Base-by-base conservation (phyloP, 2,888 invertebrate genomes). In the Malthinus flaveolus region DNA sequence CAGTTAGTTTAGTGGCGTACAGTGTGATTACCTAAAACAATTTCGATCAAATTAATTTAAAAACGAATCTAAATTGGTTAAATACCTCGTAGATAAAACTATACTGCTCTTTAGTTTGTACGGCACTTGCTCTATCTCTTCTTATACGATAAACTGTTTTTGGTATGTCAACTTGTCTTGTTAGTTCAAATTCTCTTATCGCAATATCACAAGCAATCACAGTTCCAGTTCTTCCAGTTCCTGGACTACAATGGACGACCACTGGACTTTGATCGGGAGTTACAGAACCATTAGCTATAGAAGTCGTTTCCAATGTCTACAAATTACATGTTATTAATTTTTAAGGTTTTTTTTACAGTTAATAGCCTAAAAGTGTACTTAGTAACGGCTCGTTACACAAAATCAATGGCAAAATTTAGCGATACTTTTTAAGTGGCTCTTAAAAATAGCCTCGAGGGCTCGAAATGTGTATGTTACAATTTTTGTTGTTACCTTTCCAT, bases 91-190 rank as follows among this genome's bases (percentile, higher is more conserved):
- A 95, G 64, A 96, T 88, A 80, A 95, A 93, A 72, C 88, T 86
- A 79, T 96, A 96, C 80, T 96, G 96, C 72, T 95, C 93, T 72
- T 89, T 87, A 59, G 95, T 95, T 78, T 94, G 89, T 15, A 96
- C 92, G 59, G 93, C 86, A 68, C 94, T 94, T 44, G 94, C 94
- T 9, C 96, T 82, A 74, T 95, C 95, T 70, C 92, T 85, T 65
- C 96, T 85, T 72, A 96, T 85, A 66, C 85, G 85, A 68, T 91
- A 90, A 59, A 95, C 94, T 68, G 89, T 88, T 74, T 90, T 87
- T 60, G 95, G 92, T 74, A 96, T 87, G 79, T 96, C 95, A 10
- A 93, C 90, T 50, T 85, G 85, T 59, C 91, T 84, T 31, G 87
- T 87, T 51, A 89, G 85, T 77, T 92, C 93, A 76, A 92, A 90